Evolutionary conservation across 2,888 invertebrate genomes (phyloP).

Genomic region (Notocelia uddmanniana): DNA sequence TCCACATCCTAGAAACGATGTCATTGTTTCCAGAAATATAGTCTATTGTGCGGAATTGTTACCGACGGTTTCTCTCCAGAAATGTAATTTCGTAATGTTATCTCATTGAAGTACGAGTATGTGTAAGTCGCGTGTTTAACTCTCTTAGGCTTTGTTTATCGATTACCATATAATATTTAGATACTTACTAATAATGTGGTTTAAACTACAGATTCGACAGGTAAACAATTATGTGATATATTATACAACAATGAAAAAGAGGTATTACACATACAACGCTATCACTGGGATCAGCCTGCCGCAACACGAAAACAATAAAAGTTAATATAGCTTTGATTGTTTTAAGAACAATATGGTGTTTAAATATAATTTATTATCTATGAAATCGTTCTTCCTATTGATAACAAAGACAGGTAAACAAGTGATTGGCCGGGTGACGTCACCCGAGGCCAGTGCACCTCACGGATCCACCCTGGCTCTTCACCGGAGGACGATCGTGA

Average conservation of each 20-base stretch:
- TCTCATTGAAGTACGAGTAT: neutral
- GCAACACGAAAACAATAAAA: conserved; percentile 13
- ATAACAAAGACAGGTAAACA: conserved; percentile 57
- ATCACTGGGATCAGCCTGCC: neutral
- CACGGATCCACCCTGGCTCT: conserved; percentile 59
- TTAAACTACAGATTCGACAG: neutral
- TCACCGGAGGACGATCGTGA: conserved; percentile 70
- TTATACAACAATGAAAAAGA: neutral
- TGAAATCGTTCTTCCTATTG: conserved; percentile 58
- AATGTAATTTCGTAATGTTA: neutral
- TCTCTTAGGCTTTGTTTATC: neutral
- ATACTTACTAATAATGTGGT: neutral
- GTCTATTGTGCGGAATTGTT: neutral
- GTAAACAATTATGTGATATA: too few species aligned
- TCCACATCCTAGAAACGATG: conserved; percentile 4
- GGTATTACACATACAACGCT: neutral
- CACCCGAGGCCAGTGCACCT: conserved; percentile 66
- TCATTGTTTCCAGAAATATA: conserved; percentile 9
- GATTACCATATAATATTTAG: neutral
- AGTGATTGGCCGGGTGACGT: conserved; percentile 67
- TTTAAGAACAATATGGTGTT: conserved; percentile 16
- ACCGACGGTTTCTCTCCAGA: neutral
- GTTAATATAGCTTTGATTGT: neutral
- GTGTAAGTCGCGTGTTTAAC: neutral
- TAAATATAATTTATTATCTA: conserved; percentile 27